phyloP scores from a whole-genome alignment of 2,113 vertebrate genomes.

The Chloropsis cyanopogon region DNA sequence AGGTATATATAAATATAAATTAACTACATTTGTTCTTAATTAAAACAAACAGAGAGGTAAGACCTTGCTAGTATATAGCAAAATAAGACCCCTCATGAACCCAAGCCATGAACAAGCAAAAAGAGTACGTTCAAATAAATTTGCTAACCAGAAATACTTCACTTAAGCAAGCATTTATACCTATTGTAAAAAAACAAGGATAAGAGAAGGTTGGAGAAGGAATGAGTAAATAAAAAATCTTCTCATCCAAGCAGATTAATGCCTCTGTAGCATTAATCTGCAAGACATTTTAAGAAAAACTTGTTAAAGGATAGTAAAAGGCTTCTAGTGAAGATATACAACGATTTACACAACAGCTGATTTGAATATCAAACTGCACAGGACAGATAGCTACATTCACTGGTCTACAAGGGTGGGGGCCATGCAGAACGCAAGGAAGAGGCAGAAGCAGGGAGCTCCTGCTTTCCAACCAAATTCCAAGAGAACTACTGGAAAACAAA shows the following conservation, averaged over 20 bases:
- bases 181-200: neutral
- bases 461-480: neutral
- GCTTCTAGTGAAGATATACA: neutral
- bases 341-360: neutral
- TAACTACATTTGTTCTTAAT: neutral
- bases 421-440: neutral
- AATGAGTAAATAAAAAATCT: neutral
- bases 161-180: neutral
- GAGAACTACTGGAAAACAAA: neutral
- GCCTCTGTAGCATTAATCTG: neutral
- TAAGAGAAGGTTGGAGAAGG: neutral
- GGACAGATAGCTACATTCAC: neutral
- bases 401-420: neutral
- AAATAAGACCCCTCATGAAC: neutral
- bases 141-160: neutral
- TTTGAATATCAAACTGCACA: neutral
- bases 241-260: neutral
- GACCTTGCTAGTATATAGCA: neutral
- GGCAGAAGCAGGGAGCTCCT: neutral
- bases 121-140: neutral
- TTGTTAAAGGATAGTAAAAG: neutral
- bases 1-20: neutral
- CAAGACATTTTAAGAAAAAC: neutral
- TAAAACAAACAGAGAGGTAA: neutral
- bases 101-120: neutral